These are phyloP conservation scores for Drosophila cyrtoloma DNA, from an alignment of 2,888 invertebrate genomes.

Conservation along the genomic window DNA sequence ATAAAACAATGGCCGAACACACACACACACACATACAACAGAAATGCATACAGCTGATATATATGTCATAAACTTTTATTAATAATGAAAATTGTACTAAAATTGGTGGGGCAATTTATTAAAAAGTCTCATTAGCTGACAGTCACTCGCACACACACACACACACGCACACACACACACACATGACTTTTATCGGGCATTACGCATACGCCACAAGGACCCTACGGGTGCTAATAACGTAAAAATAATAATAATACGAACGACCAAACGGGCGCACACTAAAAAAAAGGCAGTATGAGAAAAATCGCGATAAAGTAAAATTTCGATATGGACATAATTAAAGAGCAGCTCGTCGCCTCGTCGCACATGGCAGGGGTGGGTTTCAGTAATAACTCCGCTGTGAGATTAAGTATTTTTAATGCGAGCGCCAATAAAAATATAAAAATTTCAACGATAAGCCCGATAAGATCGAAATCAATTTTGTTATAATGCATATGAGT, in stretches of 20 bases:
- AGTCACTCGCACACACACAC: conserved; percentile 37
- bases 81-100: conserved; percentile 81
- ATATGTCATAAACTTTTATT: conserved; percentile 78
- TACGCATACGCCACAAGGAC: conserved; percentile 74
- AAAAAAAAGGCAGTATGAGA: conserved; percentile 40
- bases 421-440: conserved; percentile 76
- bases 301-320: conserved; percentile 78
- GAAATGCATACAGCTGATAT: conserved; percentile 58
- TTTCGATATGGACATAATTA: conserved; percentile 79
- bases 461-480: conserved; percentile 74
- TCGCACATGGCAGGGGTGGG: conserved; percentile 29
- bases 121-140: conserved; percentile 79
- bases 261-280: conserved; percentile 34
- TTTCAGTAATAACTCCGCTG: conserved; percentile 63
- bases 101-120: conserved; percentile 78
- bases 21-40: conserved; percentile 21
- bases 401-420: conserved; percentile 83
- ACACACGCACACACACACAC: conserved; percentile 13
- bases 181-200: conserved; percentile 71
- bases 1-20: conserved; percentile 60
- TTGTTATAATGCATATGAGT: conserved; percentile 58
- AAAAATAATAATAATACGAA: conserved; percentile 69
- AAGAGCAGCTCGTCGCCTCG: conserved; percentile 45
- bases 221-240: conserved; percentile 79
- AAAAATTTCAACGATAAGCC: conserved; percentile 80